Base-by-base conservation (phyloP, 2,888 invertebrate species). In the Stramonita haemastoma region DNA sequence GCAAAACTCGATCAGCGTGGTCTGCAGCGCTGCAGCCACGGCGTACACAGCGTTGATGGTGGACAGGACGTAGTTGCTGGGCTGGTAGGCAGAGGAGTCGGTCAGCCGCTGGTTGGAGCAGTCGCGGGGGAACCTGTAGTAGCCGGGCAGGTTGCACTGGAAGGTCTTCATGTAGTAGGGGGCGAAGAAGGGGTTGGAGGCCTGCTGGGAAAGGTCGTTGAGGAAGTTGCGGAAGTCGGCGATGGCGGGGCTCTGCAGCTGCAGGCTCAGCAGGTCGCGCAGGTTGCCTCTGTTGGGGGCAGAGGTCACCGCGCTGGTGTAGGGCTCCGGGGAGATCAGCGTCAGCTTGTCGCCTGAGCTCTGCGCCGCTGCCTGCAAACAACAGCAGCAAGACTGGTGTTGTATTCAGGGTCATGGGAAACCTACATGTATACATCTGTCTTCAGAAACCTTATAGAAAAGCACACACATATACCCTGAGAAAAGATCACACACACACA, bases 21-120 rank as follows among this genome's bases (percentile, higher is more conserved):
- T 92, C 83, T 96, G 95, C 15, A 96, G 91, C 8, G 95, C 96
- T 60, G 93, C 94, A 6, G 94, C 95, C n/a, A 95, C 91, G 13
- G 96, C 94, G 88, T 95, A 95, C 1, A 96, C 95, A 17, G 96
- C 94, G 90, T 96, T 95, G 79, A 96, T 95, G 19, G 95, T 95
- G 13, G 95, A 94, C 13, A 95, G 90, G 1, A 95, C 93, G 57
- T 93, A 95, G 86, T 93, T 93, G 89, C 95, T 94, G 56, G 92
- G 92, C 15, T 83, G 88, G 87, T 94, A 95, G 15, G 86, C 81
- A 0, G 91, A 56, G 22, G 90, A 87, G n/a, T 89, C 81, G 5
- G 92, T 92, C 32, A 90, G 66, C 17, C 17, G 36, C 34, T 66
- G 36, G 81, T 36, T 22, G 46, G 46, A 29, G 93, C 92, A 92